Evolutionary conservation across 1,140 invertebrate species (phyloP), one percentile per base, ranked within the genome.

Genomic region (Bicyclus anynana): DNA sequence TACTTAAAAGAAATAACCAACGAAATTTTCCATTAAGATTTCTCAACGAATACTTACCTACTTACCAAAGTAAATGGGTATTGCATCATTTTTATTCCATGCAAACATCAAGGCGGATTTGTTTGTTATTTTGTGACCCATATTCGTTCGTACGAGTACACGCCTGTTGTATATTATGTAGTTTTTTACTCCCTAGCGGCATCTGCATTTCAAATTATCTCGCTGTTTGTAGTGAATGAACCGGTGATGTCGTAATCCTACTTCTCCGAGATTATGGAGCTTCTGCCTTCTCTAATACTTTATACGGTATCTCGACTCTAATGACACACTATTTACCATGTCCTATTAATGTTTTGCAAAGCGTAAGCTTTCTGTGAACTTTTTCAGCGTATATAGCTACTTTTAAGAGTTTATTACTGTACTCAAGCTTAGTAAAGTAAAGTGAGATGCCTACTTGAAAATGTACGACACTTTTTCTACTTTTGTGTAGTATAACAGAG

Each of bases 101-200:
- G 56, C 65, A 62, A 65, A 33, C 51, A 63, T 65, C 58, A 57
- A 48, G 44, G 53, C 50, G 55, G 55, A 62, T 59, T 60, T 65
- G 56, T 65, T 60, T 63, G 38, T 40, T 61, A 57, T 60, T 50
- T 53, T 53, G 62, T 72, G 69, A 72, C 69, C 66, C 62, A 72
- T 66, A 66, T 64, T n/a, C n/a, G n/a, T 62, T 47, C 47, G 13
- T 16, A 47, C 46, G n/a, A n/a, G n/a, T 53, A 63, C 62, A 53
- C 55, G 57, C 63, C 62, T 68, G 63, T 62, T 59, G 61, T 60
- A 53, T 42, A 27, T 1, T 59, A 59, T 59, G 53, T 54, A 68
- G 58, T 62, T 63, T 62, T n/a, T 67, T 70, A 57, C 62, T 61
- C 55, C 56, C 50, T 35, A 40, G 56, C 48, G 47, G 51, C 50